Evolutionary conservation across 2,113 vertebrate species (phyloP), one percentile per base, ranked within the genome.

Genomic region (Madoqua kirkii): DNA sequence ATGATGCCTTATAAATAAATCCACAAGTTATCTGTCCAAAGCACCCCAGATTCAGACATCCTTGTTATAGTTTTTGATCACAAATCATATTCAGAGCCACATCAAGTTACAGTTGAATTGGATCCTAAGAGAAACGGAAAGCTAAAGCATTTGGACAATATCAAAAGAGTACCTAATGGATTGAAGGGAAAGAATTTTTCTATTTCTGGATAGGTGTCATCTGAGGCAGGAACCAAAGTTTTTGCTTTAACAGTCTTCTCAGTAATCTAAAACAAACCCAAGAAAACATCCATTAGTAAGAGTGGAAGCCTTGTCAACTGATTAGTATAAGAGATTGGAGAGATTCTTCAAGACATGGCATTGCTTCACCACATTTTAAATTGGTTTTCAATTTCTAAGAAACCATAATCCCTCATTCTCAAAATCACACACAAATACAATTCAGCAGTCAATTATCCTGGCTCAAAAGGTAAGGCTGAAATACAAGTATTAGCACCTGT

Each of bases 121-220:
- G 76, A 92, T 84, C 57, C 54, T 43, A 62, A 94, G 62, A 88
- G 48, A 95, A 55, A 89, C 48, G 89, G 57, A 79, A 95, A 29
- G 48, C 15, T 27, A 84, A 91, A 83, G n/a, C 29, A 78, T 59
- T 54, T 87, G 81, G 94, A 15, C 27, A 48, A 84, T 33, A 94
- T 29, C 50, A 87, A 55, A 27, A 76, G 43, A 54, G 88, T 98
- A 99, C 99, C 99, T 97, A 82, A 89, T 97, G 99, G 99, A 98
- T 99, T 97, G 81, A 86, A 98, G 25, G 98, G 98, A 96, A 99
- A 98, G 82, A 99, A 98, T 1, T 99, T 98, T 92, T 99, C 99
- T 96, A 98, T 99, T 98, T 99, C 99, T 96, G 99, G 99, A 84
- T 97, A 99, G 17, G 93, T 36, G 10, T 99, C 98, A 97, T 99